Evolutionary conservation across 2,797 vertebrate species (phyloP).

Genomic region (Tragopan temminckii): DNA sequence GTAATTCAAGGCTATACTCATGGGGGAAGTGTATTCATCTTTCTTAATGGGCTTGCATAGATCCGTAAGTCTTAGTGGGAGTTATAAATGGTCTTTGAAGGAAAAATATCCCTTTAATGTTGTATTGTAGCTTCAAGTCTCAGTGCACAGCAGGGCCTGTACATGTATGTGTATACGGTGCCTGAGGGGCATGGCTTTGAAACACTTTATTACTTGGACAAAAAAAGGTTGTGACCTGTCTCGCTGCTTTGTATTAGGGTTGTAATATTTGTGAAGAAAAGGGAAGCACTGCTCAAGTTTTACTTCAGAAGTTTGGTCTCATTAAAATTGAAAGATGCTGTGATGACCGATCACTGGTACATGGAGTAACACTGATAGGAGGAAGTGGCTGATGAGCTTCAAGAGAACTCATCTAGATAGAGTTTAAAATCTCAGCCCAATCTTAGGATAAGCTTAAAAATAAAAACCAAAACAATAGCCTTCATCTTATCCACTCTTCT

Average conservation of each 20-base stretch:
- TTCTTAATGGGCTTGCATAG: constrained; percentile 50
- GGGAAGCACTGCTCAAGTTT: background rate
- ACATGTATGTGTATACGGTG: background rate
- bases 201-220: constrained; percentile 12
- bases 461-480: background rate
- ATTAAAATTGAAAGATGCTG: background rate
- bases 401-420: background rate
- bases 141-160: background rate
- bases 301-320: background rate
- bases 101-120: constrained; percentile 11
- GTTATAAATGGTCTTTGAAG: constrained; percentile 45
- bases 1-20: constrained; percentile 40
- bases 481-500: background rate
- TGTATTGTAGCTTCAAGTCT: background rate
- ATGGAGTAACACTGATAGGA: background rate
- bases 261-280: background rate
- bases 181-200: background rate
- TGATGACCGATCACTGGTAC: background rate
- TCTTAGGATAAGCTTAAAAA: background rate
- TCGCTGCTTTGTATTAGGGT: background rate
- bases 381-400: background rate
- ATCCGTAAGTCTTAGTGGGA: constrained; percentile 26
- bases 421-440: background rate
- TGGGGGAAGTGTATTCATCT: constrained; percentile 24
- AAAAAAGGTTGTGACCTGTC: constrained; percentile 16